These are phyloP conservation scores for Campoplex capitator DNA, from an alignment of 2,888 invertebrate genomes.

Conservation along the genomic window DNA sequence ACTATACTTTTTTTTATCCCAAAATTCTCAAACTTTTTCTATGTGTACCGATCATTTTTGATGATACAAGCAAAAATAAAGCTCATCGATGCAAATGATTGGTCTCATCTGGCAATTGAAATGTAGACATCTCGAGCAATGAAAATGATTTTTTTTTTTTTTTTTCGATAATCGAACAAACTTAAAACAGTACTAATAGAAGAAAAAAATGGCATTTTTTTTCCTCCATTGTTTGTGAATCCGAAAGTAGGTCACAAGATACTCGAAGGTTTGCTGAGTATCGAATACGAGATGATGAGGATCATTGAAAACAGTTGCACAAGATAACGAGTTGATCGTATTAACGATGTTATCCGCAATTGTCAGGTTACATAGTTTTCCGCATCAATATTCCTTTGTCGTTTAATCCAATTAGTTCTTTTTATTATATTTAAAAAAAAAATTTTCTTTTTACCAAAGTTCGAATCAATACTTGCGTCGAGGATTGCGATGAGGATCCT, in stretches of 20 bases:
- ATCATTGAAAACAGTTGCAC: background rate
- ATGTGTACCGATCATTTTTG: background rate
- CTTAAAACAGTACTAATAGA: background rate
- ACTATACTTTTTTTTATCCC: slow-evolving; percentile 11
- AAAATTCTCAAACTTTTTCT: background rate
- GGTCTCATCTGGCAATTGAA: background rate
- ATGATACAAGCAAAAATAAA: background rate
- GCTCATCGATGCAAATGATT: background rate
- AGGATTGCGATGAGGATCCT: background rate
- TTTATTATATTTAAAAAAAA: too few species aligned
- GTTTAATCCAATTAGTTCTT: background rate
- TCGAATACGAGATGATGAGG: background rate
- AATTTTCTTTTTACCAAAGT: too few species aligned
- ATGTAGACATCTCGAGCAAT: background rate
- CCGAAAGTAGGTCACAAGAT: background rate
- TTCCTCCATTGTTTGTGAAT: background rate
- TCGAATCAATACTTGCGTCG: background rate
- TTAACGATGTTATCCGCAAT: background rate
- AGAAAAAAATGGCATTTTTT: background rate
- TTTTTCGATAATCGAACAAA: background rate
- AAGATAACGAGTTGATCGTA: background rate
- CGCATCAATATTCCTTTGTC: background rate
- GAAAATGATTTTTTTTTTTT: background rate
- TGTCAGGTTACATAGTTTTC: background rate
- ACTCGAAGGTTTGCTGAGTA: background rate